phyloP scores from a whole-genome alignment of 2,797 vertebrate genomes.

The Danio jaintianensis region DNA sequence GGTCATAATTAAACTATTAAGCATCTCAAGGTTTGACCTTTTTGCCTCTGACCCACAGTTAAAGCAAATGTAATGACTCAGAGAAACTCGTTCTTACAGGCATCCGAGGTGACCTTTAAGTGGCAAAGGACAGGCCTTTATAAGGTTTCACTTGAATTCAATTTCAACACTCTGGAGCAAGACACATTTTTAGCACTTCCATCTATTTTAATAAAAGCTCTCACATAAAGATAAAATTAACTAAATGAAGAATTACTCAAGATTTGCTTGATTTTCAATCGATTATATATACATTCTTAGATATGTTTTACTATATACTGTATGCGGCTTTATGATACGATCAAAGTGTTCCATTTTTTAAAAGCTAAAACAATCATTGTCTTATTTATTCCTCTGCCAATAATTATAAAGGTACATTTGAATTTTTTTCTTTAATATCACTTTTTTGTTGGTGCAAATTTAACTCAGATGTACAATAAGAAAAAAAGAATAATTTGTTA shows the following conservation, averaged over 20 bases:
- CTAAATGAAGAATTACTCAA: not conserved
- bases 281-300: too few species aligned
- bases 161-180: slow-evolving; percentile 22
- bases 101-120: slow-evolving; percentile 28
- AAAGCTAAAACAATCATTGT: too few species aligned
- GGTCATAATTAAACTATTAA: slow-evolving; percentile 55
- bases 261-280: too few species aligned
- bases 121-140: slow-evolving; percentile 17
- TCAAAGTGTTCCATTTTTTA: too few species aligned
- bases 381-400: too few species aligned
- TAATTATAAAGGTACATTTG: too few species aligned
- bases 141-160: slow-evolving; percentile 40
- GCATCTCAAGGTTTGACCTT: slow-evolving; percentile 70
- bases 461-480: too few species aligned
- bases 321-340: too few species aligned
- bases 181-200: slow-evolving; percentile 2
- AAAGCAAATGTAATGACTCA: slow-evolving; percentile 71
- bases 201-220: slow-evolving; percentile 1
- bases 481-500: too few species aligned
- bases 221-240: not conserved
- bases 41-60: slow-evolving; percentile 72
- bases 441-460: too few species aligned
- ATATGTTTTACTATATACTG: too few species aligned
- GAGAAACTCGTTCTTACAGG: slow-evolving; percentile 63
- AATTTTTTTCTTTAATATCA: too few species aligned